Evolutionary conservation across 2,888 invertebrate species (phyloP).

Genomic region (Leucoma salicis): DNA sequence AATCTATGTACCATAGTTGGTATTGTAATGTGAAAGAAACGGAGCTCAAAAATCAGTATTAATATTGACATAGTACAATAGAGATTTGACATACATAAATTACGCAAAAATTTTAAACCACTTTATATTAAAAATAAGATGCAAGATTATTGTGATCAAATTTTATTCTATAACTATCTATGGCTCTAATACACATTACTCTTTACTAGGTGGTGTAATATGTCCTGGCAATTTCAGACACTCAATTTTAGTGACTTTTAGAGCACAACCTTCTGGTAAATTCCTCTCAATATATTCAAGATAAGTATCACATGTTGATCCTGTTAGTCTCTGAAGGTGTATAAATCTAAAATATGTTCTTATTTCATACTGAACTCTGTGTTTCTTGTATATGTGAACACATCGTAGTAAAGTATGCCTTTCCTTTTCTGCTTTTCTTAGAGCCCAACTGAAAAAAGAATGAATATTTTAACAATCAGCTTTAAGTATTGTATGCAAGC

Average conservation of each 20-base stretch:
- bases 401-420: constrained; percentile 92
- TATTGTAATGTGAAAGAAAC: too few species aligned
- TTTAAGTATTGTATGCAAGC: too few species aligned
- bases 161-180: constrained; percentile 41
- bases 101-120: too few species aligned
- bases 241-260: constrained; percentile 93
- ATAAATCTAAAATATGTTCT: constrained; percentile 95
- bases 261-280: constrained; percentile 97
- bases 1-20: too few species aligned
- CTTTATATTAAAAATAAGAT: background rate
- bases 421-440: constrained; percentile 87
- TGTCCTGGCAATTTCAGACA: constrained; percentile 81
- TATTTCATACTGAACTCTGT: constrained; percentile 97
- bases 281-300: constrained; percentile 98
- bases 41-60: too few species aligned
- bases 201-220: constrained; percentile 65
- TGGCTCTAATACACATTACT: constrained; percentile 34
- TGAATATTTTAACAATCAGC: background rate
- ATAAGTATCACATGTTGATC: constrained; percentile 97
- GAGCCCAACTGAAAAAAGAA: constrained; percentile 84
- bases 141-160: background rate
- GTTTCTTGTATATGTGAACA: constrained; percentile 95
- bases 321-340: constrained; percentile 92
- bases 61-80: too few species aligned
- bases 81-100: too few species aligned